These are phyloP conservation scores for Oxyura jamaicensis DNA, from an alignment of 2,113 vertebrate species.

Conservation along the genomic window DNA sequence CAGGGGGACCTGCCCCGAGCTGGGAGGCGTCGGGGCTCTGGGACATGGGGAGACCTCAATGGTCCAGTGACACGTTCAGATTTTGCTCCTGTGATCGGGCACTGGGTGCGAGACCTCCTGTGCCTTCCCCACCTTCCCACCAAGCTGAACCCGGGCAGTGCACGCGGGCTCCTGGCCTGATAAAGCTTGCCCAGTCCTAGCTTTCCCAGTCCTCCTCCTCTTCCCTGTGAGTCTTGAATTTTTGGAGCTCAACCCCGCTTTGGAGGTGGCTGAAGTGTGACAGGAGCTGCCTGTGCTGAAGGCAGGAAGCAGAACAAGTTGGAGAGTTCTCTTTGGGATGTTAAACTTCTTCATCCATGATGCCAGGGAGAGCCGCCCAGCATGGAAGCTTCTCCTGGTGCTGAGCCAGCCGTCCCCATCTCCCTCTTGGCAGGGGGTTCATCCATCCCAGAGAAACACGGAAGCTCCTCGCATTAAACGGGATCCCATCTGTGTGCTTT, in stretches of 20 bases:
- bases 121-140: not conserved
- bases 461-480: not conserved
- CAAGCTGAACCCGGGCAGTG: not conserved
- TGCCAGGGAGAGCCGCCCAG: constrained; percentile 3
- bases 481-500: not conserved
- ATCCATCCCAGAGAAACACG: not conserved
- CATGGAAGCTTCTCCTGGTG: not conserved
- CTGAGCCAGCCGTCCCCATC: not conserved
- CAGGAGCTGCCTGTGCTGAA: not conserved
- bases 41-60: not conserved
- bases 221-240: not conserved
- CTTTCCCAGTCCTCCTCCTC: not conserved
- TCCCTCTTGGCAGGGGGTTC: not conserved
- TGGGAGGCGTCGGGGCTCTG: not conserved
- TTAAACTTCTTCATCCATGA: not conserved
- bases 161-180: rapidly evolving
- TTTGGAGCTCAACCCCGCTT: not conserved
- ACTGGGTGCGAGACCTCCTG: not conserved
- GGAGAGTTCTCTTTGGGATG: not conserved
- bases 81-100: not conserved
- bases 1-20: not conserved
- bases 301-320: constrained; percentile 1
- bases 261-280: not conserved
- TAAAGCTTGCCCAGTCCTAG: not conserved
- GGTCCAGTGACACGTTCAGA: not conserved